phyloP scores from a whole-genome alignment of 2,888 invertebrate genomes.

The Stenurella melanura region DNA sequence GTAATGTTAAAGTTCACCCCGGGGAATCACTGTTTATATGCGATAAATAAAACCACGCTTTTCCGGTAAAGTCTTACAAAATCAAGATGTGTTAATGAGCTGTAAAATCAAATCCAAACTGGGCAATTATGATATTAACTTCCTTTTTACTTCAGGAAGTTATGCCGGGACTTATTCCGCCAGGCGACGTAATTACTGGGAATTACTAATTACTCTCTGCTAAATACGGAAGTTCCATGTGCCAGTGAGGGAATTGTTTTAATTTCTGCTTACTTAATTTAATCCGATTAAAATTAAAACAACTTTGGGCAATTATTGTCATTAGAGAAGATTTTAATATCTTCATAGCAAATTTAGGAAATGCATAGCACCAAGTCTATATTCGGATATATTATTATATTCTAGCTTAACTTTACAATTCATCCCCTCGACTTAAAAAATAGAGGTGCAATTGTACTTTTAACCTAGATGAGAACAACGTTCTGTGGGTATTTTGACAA shows the following conservation, averaged over 20 bases:
- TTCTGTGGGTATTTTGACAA: too few relatives aligned
- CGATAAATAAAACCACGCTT: neutral
- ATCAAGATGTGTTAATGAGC: neutral
- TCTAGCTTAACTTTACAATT: too few relatives aligned
- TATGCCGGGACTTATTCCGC: neutral
- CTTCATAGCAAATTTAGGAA: neutral
- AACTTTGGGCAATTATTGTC: neutral
- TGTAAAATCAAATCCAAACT: neutral
- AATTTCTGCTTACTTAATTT: neutral
- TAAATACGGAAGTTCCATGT: neutral
- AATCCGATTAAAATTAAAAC: conserved; percentile 7
- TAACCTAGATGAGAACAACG: too few relatives aligned
- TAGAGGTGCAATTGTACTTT: too few relatives aligned
- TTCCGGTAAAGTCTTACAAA: neutral
- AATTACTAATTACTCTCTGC: neutral
- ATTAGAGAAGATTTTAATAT: neutral
- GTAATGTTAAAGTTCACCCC: neutral
- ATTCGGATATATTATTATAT: too few relatives aligned
- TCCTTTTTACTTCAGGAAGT: conserved; percentile 6
- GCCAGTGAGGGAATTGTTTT: neutral
- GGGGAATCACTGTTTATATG: neutral
- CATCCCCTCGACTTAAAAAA: too few relatives aligned
- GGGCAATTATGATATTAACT: neutral
- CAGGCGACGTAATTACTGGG: neutral
- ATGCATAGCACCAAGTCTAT: neutral